Base-by-base conservation (phyloP, 2,797 vertebrate species). In the Lindbergichthys nudifrons region DNA sequence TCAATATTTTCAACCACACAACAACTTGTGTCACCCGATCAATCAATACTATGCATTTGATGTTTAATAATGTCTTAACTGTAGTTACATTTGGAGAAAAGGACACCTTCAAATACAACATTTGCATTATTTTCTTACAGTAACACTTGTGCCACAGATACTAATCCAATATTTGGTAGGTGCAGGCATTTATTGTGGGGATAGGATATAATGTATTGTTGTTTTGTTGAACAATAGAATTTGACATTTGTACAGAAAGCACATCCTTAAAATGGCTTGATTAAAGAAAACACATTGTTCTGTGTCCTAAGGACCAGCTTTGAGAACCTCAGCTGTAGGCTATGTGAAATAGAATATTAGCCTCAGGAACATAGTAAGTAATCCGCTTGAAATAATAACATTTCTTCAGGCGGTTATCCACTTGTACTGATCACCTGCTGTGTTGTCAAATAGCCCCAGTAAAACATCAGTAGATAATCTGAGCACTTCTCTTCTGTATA, bases 331-430 rank as follows among this genome's bases (percentile, higher is more conserved):
- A 69, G 85, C 95, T 75, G 70, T 13, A 56, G 70, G 86, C 68
- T 54, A 54, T 67, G 16, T 81, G 73, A 56, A 74, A 79, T 26
- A 70, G 21, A 76, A 61, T 53, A 77, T 76, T 65, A 76, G 68
- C 81, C 77, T 59, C 10, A 45, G 74, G 77, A 75, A 76, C 60
- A 60, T 77, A 86, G n/a, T n/a, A 82, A 72, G 43, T 69, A 60
- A 80, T 69, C 67, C 69, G 60, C 56, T 64, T 59, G 14, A 65
- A 71, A 96, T 90, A 92, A 96, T 83, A 86, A 83, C 48, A 65
- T 41, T 32, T 81, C 84, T 75, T 87, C 50, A 6, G 87, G 84
- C 82, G 4, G 56, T 30, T 64, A 36, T 79, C 50, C 75, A 78
- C 42, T 36, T 84, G 82, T 57, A 77, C 84, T 68, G 70, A 70